Base-by-base conservation (phyloP, 2,113 vertebrate species). In the Grammomys dolichurus region DNA sequence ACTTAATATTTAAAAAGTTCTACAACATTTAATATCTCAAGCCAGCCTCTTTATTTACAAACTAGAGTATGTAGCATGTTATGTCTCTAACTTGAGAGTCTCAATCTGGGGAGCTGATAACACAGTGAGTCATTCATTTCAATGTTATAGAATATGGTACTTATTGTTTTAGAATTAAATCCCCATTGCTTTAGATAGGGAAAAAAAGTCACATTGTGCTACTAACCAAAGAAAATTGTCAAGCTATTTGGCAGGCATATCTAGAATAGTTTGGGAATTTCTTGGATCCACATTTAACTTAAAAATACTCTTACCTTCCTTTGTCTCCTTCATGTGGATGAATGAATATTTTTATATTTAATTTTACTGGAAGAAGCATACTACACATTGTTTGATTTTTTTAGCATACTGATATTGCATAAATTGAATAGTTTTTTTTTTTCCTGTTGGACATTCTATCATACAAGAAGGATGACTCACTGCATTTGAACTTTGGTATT, bases 391-490 rank as follows among this genome's bases (percentile, higher is more conserved):
- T 78, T 84, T 90, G 3, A 0, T 67, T 73, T 84, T 84, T 22
- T 17, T 40, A 13, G 31, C 67, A 72, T 58, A 90, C 16, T 63
- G 14, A 87, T 91, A 88, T 40, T 56, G 2, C 46, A 80, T 88
- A 80, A 76, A 46, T 88, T 76, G 7, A 90, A 73, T 84, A 86
- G 26, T 43, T 87, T 88, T 58, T 19, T 58, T 19, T 60, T 6
- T 94, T 26, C 80, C 46, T 9, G 54, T 91, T 4, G 65, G 20
- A 40, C 3, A 80, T 92, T 85, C n/a, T 12, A 92, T 90, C 87
- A 13, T 75, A n/a, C 28, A 90, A 7, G 28, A 87, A 82, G 12
- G 8, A 60, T 12, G 0, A 81, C 81, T 17, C 9, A 73, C 22
- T 89, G 90, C 69, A 43, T 54, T 91, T 13, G 26, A 11, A 54